Percentiles rank a stretch among this genome's conserved stretches.
Conservation (phyloP, 2,113 vertebrate species). For the Microcebus griseorufus region DNA sequence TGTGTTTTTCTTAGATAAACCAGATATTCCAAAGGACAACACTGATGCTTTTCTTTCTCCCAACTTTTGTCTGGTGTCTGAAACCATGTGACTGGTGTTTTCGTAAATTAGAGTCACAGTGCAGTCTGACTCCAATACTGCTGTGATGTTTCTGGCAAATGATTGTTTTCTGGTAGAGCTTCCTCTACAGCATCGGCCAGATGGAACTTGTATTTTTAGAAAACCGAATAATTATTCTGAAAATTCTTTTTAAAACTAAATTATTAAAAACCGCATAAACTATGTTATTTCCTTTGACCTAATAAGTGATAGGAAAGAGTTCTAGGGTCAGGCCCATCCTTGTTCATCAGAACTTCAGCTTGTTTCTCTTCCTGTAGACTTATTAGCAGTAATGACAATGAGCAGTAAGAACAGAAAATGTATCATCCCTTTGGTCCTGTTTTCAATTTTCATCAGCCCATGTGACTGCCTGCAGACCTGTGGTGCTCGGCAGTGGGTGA, state of each 20-base stretch:
- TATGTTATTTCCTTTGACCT: background rate
- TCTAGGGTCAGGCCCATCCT: background rate
- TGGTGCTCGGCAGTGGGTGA: background rate
- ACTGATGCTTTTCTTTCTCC: background rate
- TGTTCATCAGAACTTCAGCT: background rate
- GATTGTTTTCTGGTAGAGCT: background rate
- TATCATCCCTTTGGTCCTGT: background rate
- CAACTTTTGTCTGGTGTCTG: background rate
- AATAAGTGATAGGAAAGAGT: background rate
- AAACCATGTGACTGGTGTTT: background rate
- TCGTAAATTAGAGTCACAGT: background rate
- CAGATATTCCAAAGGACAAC: background rate
- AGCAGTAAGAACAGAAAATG: background rate
- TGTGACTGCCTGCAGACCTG: background rate
- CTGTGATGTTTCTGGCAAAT: background rate
- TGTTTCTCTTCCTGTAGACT: background rate
- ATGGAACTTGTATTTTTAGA: constrained; percentile 19
- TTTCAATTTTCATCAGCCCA: background rate
- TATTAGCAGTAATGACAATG: background rate
- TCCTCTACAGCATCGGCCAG: background rate
- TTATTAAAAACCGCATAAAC: constrained; percentile 11
- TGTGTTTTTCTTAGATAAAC: background rate
- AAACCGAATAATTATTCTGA: constrained; percentile 13
- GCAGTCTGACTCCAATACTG: background rate
- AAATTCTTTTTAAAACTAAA: constrained; percentile 37